These are phyloP conservation scores for Promerops cafer DNA, from an alignment of 2,113 vertebrate species.

Conservation along the genomic window DNA sequence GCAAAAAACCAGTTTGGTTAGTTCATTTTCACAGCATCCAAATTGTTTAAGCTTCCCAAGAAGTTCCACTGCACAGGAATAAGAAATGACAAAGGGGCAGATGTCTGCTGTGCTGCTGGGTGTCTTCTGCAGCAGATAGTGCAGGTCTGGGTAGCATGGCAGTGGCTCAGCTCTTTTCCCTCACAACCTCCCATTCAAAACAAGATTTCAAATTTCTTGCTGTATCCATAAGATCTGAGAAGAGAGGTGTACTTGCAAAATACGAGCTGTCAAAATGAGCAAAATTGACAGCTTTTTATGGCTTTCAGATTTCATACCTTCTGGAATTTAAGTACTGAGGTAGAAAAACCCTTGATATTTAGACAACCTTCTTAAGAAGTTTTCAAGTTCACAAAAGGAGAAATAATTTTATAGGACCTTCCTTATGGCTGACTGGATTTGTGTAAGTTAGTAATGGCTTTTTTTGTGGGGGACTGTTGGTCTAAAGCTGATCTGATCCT, in stretches of 20 bases:
- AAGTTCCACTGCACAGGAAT: not conserved
- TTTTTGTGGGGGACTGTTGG: not conserved
- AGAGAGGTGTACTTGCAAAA: not conserved
- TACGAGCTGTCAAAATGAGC: not conserved
- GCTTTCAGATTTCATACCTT: not conserved
- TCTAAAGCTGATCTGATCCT: not conserved
- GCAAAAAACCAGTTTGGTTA: not conserved
- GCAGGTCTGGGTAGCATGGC: not conserved
- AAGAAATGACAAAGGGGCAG: accelerated
- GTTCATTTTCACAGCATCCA: not conserved
- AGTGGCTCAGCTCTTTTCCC: not conserved
- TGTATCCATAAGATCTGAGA: not conserved
- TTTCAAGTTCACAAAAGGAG: not conserved
- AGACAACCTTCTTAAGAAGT: not conserved
- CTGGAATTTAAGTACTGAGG: not conserved
- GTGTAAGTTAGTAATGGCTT: not conserved
- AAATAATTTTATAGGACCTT: not conserved
- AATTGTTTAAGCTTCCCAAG: not conserved
- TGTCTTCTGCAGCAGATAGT: not conserved
- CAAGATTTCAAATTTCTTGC: not conserved
- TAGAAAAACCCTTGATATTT: not conserved
- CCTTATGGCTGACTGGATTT: not conserved
- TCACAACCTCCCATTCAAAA: not conserved
- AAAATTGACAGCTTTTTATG: not conserved
- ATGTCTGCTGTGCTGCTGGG: not conserved